Evolutionary conservation across 2,797 vertebrate genomes (phyloP), one percentile per base, ranked within the genome.

Genomic region (Pangasius djambal): DNA sequence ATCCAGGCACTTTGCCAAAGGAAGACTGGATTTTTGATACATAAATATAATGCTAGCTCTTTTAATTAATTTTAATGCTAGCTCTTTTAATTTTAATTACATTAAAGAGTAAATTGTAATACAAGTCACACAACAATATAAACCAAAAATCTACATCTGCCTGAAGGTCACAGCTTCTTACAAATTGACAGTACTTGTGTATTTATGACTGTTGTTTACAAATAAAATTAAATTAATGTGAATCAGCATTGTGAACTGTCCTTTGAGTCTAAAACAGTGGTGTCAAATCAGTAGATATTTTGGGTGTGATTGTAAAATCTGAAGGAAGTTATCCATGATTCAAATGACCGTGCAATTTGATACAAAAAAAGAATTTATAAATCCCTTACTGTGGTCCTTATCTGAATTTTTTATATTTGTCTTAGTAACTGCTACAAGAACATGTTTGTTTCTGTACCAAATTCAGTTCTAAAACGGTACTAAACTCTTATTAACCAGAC

Each of bases 91-190:
- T 50, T 75, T 48, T 18, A 37, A 82, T 40, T 37, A 20, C 9
- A 25, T 82, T 59, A 55, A 31, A 34, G 50, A 55, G n/a, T 31
- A 57, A 81, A 57, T 20, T 81, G 77, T 79, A n/a, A 78, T 52
- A 78, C 48, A 52, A 78, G n/a, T 37, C 31, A 81, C 28, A 63
- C 57, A 83, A 63, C 55, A 61, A 48, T 82, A 63, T 83, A 63
- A 4, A 16, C 81, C 57, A 44, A 63, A 61, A 63, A 15, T 16
- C 57, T 2, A 82, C 10, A 40, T 16, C 7, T 40, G 52, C 61
- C 34, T 59, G 25, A 81, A 59, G 6, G 28, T 52, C 25, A 57
- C 34, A 6, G 31, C 9, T 12, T 59, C 34, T 61, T 34, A 61
- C 20, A 61, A 61, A 61, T 20, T 55, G 22, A 28, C 12, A 61